Percentiles rank a stretch among this genome's conserved stretches.
These are phyloP conservation scores for Bradypodion pumilum DNA, from an alignment of 2,797 vertebrate genomes.

Conservation along the genomic window DNA sequence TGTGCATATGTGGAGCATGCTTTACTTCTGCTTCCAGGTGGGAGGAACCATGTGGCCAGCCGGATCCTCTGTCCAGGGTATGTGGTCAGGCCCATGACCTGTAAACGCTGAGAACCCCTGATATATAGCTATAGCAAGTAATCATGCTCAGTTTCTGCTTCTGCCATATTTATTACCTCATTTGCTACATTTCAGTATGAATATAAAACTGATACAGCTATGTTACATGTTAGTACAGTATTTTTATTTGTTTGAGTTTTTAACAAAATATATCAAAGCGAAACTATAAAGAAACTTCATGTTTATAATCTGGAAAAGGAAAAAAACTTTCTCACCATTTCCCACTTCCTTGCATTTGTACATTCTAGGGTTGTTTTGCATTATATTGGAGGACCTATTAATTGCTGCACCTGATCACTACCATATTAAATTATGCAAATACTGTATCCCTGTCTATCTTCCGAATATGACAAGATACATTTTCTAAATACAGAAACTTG, in stretches of 20 bases:
- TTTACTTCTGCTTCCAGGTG: too few species aligned
- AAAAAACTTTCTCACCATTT: neutral
- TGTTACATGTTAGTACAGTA: neutral
- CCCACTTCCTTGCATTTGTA: too few species aligned
- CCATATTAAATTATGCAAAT: neutral
- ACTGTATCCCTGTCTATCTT: neutral
- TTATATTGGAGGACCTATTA: neutral
- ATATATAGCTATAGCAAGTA: neutral
- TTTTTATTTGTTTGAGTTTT: neutral
- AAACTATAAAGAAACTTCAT: neutral
- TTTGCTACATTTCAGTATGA: neutral
- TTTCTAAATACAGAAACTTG: neutral
- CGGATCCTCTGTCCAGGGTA: too few species aligned
- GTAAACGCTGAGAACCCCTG: too few species aligned
- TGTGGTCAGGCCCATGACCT: too few species aligned
- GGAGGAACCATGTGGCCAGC: too few species aligned
- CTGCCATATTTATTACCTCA: neutral
- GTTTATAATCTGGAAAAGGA: too few species aligned
- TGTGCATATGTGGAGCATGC: too few species aligned
- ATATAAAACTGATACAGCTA: neutral
- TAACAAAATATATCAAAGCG: neutral
- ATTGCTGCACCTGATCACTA: neutral
- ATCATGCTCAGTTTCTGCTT: neutral
- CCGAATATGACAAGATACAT: neutral
- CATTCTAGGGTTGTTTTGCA: neutral